These are phyloP conservation scores for Aphidius ervi DNA, from an alignment of 1,140 invertebrate species.

Conservation along the genomic window DNA sequence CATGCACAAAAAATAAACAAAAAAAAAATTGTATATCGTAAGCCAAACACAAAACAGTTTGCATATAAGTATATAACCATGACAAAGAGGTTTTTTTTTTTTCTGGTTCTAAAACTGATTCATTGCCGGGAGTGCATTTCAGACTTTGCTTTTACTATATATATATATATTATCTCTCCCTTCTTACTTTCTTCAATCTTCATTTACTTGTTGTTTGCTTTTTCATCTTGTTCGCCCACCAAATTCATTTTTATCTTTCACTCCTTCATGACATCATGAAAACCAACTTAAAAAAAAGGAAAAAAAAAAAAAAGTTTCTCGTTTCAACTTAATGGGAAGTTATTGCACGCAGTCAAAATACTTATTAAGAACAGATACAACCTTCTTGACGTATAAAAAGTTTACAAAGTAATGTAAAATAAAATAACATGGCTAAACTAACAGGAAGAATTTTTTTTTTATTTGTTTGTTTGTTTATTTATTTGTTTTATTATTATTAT, in stretches of 20 bases:
- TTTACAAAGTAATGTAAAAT: no score
- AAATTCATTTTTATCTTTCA: slow-evolving; percentile 3
- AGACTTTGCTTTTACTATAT: slow-evolving; percentile 5
- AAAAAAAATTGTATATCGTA: slow-evolving; percentile 21
- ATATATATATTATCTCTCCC: slow-evolving; percentile 14
- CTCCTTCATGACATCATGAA: slow-evolving; percentile 3
- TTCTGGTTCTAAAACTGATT: slow-evolving; percentile 21
- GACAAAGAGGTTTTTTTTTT: slow-evolving; percentile 1
- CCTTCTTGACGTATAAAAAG: background rate
- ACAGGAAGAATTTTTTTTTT: no score
- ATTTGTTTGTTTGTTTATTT: no score
- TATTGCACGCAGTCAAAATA: slow-evolving; percentile 18
- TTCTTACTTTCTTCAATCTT: slow-evolving; percentile 4
- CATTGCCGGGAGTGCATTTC: slow-evolving; percentile 16
- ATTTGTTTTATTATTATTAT: no score
- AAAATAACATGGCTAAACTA: no score
- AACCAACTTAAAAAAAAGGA: background rate
- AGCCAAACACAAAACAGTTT: slow-evolving; percentile 13
- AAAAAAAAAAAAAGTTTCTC: no score
- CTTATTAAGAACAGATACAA: background rate
- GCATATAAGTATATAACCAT: slow-evolving; percentile 8
- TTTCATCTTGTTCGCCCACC: slow-evolving; percentile 1
- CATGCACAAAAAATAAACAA: background rate
- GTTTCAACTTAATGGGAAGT: slow-evolving; percentile 18
- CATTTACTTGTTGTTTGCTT: background rate